Evolutionary conservation across 1,140 invertebrate species (phyloP).

Genomic region (Amyelois transitella): DNA sequence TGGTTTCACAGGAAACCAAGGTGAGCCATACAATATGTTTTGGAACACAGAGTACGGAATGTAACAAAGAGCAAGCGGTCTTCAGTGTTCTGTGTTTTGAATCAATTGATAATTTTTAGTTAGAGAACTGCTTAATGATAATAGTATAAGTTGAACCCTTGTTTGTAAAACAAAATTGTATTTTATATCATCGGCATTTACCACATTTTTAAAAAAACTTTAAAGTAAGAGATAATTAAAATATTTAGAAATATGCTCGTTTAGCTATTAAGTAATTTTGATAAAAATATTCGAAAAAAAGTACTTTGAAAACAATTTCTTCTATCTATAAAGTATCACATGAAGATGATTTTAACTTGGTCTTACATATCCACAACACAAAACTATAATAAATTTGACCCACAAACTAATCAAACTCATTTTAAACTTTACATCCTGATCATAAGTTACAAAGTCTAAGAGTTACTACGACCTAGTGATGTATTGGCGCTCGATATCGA

Average conservation of each 20-base stretch:
- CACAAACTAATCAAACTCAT: constrained; percentile 24
- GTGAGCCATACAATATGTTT: neutral
- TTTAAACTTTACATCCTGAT: constrained; percentile 29
- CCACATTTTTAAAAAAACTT: neutral
- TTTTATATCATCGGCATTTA: neutral
- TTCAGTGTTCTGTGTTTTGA: no score
- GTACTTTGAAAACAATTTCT: neutral
- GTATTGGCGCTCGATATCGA: constrained; percentile 27
- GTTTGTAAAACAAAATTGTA: no score
- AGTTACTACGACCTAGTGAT: constrained; percentile 25
- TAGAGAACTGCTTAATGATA: no score
- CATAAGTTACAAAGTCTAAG: constrained; percentile 31
- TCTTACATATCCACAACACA: constrained; percentile 20
- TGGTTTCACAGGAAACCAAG: neutral
- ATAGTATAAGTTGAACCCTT: no score
- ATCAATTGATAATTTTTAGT: no score
- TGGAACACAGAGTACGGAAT: no score
- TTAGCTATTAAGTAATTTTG: neutral
- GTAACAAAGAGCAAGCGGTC: no score
- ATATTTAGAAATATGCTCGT: neutral
- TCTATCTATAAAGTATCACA: neutral
- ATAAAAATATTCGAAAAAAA: neutral
- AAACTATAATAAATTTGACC: constrained; percentile 31
- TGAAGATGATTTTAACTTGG: constrained; percentile 17
- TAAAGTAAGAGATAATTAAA: neutral